Evolutionary conservation across 2,113 vertebrate genomes (phyloP), one percentile per base, ranked within the genome.

Genomic region (Echinops telfairi): DNA sequence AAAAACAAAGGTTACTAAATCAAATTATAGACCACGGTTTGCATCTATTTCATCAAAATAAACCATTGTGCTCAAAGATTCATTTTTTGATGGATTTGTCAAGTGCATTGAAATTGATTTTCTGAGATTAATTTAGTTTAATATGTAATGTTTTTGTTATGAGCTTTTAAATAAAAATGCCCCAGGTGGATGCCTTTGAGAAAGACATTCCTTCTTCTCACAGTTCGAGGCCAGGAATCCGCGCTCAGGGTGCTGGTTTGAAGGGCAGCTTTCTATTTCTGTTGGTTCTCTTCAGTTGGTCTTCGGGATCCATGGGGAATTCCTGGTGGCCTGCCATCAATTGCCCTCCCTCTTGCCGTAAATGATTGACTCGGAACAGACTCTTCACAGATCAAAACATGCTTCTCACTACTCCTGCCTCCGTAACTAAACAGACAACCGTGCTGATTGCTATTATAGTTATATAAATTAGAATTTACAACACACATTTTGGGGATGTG

Each of bases 11-110:
- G 2, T 68, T 27, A 78, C 53, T 62, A 78, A 23, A 6, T 92
- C 73, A 94, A 92, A 33, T 68, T 58, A 38, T 77, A 64, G 68
- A 88, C 25, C 62, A 88, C 77, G 11, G 20, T 53, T 92, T 90
- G 33, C 22, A 53, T 3, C 33, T 80, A 80, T 84, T 88, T 80
- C 8, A 53, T 81, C 22, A 66, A 78, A 73, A 71, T 38, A 73
- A 60, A 0, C 60, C 60, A 62, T 62, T 62, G 22, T 77, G 53
- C 2, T 85, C 43, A 91, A 66, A 91, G 33, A 80, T 0, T 91
- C 53, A 62, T 81, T 92, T 70, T 73, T 92, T 88, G 58, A 73
- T 84, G 78, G 53, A 29, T 58, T 87, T 88, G 23, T 57, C 33
- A 84, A 33, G 5, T 80, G 47, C 47, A 53, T 53, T 53, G 29